Conservation (phyloP, 1,140 invertebrate genomes). For the Trichonephila clavipes region DNA sequence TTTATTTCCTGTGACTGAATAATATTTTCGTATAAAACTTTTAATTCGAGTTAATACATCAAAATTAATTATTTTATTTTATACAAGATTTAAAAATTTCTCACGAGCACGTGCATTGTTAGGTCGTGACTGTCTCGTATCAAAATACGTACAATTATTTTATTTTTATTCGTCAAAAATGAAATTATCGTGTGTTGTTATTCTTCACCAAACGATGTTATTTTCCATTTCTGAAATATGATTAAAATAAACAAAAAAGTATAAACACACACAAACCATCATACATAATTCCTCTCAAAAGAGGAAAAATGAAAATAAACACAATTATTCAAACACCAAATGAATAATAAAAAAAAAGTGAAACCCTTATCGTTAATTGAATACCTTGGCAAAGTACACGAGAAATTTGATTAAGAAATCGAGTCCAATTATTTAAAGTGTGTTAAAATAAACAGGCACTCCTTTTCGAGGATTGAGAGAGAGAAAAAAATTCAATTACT, state of each 20-base stretch:
- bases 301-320: not conserved
- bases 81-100: too few species aligned
- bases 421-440: constrained; percentile 16
- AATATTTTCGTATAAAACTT: too few species aligned
- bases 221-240: not conserved
- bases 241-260: not conserved
- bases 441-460: constrained; percentile 18
- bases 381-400: not conserved
- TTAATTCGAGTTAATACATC: too few species aligned
- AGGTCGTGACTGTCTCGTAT: too few species aligned
- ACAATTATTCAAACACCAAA: not conserved
- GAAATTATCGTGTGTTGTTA: not conserved
- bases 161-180: not conserved
- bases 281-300: not conserved
- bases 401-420: constrained; percentile 22
- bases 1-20: too few species aligned
- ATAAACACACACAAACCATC: not conserved
- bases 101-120: too few species aligned
- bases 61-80: too few species aligned
- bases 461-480: not conserved
- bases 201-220: constrained; percentile 13
- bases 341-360: not conserved
- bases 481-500: constrained; percentile 38
- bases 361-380: not conserved
- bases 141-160: not conserved